Evolutionary conservation across 2,797 vertebrate genomes (phyloP).

Genomic region (Sebastes oblongus): DNA sequence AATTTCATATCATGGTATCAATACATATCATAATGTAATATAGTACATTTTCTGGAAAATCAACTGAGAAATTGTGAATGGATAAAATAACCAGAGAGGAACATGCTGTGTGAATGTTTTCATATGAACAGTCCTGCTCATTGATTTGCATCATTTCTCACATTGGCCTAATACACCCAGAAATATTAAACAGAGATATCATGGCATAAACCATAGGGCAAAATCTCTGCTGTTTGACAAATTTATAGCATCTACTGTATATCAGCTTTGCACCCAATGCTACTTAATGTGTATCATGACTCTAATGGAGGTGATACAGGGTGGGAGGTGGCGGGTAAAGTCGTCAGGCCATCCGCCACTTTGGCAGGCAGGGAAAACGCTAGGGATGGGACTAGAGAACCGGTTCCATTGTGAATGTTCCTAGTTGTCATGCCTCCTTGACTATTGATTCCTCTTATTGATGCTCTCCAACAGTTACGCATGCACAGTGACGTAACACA

Average conservation of each 20-base stretch:
- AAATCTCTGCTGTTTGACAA: not conserved
- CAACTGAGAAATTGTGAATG: not conserved
- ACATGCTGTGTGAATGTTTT: not conserved
- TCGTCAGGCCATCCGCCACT: no score
- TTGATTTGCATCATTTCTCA: not conserved
- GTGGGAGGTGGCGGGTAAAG: no score
- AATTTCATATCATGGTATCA: not conserved
- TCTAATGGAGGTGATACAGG: not conserved
- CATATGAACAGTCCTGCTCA: not conserved
- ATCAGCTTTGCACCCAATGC: not conserved
- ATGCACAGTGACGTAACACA: no score
- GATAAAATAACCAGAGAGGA: not conserved
- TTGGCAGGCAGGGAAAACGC: no score
- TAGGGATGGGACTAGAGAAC: no score
- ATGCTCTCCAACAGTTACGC: no score
- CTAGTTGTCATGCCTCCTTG: no score
- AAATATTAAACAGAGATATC: not conserved
- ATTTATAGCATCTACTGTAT: not conserved
- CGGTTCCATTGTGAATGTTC: no score
- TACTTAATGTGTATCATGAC: not conserved
- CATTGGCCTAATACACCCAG: not conserved
- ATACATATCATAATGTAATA: not conserved
- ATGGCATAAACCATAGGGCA: not conserved
- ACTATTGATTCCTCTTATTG: no score
- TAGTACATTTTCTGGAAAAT: not conserved